Base-by-base conservation (phyloP, 1,140 invertebrate genomes). In the Sipha flava region DNA sequence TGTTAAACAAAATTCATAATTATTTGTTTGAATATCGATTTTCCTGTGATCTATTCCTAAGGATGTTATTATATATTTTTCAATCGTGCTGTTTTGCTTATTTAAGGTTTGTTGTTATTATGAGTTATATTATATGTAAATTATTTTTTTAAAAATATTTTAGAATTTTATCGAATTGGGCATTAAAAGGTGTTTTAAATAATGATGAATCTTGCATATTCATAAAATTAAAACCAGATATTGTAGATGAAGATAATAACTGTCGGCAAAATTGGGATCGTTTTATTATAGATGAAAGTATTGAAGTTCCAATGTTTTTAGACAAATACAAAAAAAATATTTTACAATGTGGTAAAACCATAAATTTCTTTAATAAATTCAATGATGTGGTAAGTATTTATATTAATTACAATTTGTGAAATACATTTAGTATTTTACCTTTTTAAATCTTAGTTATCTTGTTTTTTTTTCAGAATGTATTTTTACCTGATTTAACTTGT, bases 11-110 rank as follows among this genome's bases (percentile, higher is more conserved):
- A 77, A 37, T 77, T 18, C 16, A 77, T 43, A 16, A 18, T 77
- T 77, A 59, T 57, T 31, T 77, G 5, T 9, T 26, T n/a, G n/a
- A 77, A 7, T 59, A 29, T 77, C 34, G 23, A 37, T 77, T 77
- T 0, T 12, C 47, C 3, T 23, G 4, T 29, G 52, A 57, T 59
- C 16, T 59, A 59, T 77, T 59, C 40, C 9, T 77, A 18, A 52
- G 26, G 18, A 77, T 77, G 73, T 29, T 77, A 26, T 26, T 77
- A 29, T 77, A 77, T n/a, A 77, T 77, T 43, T 77, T 77, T 54
- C 34, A 77, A 40, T 77, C 31, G 10, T 77, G 73, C 2, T 77
- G 52, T 2, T 57, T 77, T 37, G 26, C 34, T 40, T 77, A 77
- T 57, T 77, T 77, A 34, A 77, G 23, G 73, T 77, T 59, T 1